A percentile compares a stretch with the other conserved stretches of the same genome.
phyloP scores from a whole-genome alignment of 2,797 vertebrate genomes.

The Eurystomus glaucurus region DNA sequence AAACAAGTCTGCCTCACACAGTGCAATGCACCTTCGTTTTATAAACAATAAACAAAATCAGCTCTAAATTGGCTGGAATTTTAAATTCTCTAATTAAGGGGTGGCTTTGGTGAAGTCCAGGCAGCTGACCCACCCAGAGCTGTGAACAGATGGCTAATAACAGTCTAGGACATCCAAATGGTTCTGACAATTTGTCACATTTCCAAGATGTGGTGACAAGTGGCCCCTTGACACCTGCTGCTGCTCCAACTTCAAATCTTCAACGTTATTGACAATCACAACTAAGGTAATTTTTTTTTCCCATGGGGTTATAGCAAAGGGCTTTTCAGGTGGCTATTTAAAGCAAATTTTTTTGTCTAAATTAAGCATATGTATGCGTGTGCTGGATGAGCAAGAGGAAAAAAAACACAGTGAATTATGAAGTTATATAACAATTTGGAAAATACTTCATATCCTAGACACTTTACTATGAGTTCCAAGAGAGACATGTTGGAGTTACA shows the following conservation, averaged over 20 bases:
- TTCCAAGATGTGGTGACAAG: conserved; percentile 70
- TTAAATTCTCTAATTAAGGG: conserved; percentile 37
- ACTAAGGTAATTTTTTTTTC: not conserved
- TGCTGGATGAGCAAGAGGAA: not conserved
- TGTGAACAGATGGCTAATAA: conserved; percentile 74
- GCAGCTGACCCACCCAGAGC: conserved; percentile 56
- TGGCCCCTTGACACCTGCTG: conserved; percentile 63
- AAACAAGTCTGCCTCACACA: not conserved
- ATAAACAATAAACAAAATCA: conserved; percentile 37
- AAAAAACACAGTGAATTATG: not conserved
- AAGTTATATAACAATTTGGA: conserved; percentile 62
- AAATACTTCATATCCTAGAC: conserved; percentile 20
- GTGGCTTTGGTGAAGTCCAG: conserved; percentile 44
- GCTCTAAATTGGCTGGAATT: conserved; percentile 3
- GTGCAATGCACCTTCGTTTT: not conserved
- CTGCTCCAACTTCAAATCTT: conserved; percentile 23
- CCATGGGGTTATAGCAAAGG: not conserved
- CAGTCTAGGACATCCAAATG: conserved; percentile 43
- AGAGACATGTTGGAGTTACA: conserved; percentile 38
- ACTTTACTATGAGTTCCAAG: conserved; percentile 4
- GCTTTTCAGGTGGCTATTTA: conserved; percentile 15
- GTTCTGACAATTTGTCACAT: conserved; percentile 32
- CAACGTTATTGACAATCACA: conserved; percentile 11
- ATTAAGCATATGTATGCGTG: not conserved
- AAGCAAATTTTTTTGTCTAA: not conserved